Conservation (phyloP, 2,797 vertebrate genomes). For the Argentina silus region DNA sequence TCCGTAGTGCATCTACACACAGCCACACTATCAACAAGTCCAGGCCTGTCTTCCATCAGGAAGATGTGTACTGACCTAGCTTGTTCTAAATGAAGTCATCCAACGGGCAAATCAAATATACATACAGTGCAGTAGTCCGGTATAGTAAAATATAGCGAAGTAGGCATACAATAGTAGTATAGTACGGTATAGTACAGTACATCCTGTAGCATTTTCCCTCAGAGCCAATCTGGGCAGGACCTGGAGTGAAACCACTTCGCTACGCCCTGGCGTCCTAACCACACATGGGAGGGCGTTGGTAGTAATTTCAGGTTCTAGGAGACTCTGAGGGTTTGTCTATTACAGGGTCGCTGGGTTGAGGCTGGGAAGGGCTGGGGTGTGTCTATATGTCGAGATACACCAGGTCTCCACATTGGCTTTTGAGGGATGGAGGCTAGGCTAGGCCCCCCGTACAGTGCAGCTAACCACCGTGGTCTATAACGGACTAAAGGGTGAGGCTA, state of each 20-base stretch:
- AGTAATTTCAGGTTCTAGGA: conserved; percentile 56
- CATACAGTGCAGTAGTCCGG: not conserved
- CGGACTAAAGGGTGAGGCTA: conserved; percentile 67
- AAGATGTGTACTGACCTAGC: too few species aligned
- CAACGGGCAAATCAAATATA: not conserved
- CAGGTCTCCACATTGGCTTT: conserved; percentile 68
- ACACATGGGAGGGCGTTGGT: conserved; percentile 54
- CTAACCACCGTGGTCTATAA: conserved; percentile 59
- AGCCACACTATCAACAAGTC: not conserved
- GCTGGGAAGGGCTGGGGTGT: conserved; percentile 22
- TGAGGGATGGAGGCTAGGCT: conserved; percentile 51
- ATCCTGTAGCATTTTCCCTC: not conserved
- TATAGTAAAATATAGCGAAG: not conserved
- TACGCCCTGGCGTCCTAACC: conserved; percentile 41
- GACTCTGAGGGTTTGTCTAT: conserved; percentile 50
- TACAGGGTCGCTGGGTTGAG: conserved; percentile 55
- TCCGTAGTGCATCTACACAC: too few species aligned
- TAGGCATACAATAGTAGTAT: too few species aligned
- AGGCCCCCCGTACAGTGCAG: conserved; percentile 53
- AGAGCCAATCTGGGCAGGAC: conserved; percentile 14
- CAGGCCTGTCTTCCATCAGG: not conserved
- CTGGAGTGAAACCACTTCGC: conserved; percentile 5
- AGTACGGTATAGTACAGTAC: not conserved
- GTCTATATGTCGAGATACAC: conserved; percentile 20
- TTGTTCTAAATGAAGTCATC: too few species aligned